These are phyloP conservation scores for Arrhamphus sclerolepis DNA, from an alignment of 2,797 vertebrate genomes.

Conservation along the genomic window DNA sequence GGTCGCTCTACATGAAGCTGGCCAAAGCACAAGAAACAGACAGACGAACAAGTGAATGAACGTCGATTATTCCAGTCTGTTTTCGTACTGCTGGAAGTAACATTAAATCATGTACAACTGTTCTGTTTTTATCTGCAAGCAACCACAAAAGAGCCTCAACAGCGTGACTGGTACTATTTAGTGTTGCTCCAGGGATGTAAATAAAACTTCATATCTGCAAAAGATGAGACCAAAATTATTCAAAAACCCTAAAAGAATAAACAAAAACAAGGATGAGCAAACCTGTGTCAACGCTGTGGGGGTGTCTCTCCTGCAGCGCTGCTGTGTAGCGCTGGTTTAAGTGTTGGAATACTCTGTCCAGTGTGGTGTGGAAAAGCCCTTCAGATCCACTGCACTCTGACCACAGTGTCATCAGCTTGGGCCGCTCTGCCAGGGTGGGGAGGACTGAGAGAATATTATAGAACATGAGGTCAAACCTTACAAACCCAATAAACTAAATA, in stretches of 20 bases:
- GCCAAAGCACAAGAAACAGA: too few relatives aligned
- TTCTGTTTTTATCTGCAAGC: too few relatives aligned
- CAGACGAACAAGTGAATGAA: too few relatives aligned
- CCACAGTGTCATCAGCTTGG: conserved; percentile 90
- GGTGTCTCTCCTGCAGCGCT: conserved; percentile 82
- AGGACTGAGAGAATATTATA: conserved; percentile 78
- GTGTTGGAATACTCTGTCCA: conserved; percentile 87
- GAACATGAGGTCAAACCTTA: conserved; percentile 11
- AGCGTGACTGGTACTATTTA: too few relatives aligned
- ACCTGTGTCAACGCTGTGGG: conserved; percentile 86
- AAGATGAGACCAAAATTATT: too few relatives aligned
- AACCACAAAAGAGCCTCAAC: too few relatives aligned
- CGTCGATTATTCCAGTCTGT: too few relatives aligned
- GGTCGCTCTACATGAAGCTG: too few relatives aligned
- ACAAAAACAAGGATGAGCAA: not conserved
- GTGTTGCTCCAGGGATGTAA: too few relatives aligned
- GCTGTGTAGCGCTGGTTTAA: conserved; percentile 83
- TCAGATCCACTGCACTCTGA: conserved; percentile 87
- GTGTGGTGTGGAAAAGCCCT: conserved; percentile 90
- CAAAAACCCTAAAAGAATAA: not conserved
- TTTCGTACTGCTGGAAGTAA: too few relatives aligned
- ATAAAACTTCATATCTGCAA: too few relatives aligned
- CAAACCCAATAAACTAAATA: not conserved
- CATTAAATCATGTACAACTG: too few relatives aligned
- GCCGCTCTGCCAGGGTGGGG: conserved; percentile 86